phyloP scores from a whole-genome alignment of 2,113 vertebrate species.

The Corvus hawaiiensis region DNA sequence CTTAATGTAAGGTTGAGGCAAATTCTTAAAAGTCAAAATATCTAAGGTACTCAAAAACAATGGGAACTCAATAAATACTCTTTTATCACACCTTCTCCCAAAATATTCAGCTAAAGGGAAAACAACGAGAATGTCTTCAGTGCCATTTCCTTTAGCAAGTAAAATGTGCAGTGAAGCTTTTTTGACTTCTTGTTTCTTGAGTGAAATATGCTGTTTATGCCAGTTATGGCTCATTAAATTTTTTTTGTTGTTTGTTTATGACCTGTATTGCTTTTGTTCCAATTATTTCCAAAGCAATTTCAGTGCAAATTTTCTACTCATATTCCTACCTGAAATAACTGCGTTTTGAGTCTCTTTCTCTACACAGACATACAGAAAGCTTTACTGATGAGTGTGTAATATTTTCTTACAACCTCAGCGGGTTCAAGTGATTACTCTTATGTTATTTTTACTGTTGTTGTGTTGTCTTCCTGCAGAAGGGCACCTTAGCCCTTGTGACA shows the following conservation, averaged over 20 bases:
- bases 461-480: neutral
- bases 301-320: neutral
- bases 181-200: neutral
- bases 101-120: neutral
- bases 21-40: neutral
- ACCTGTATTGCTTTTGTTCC: neutral
- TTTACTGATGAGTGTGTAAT: neutral
- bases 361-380: neutral
- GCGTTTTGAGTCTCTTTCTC: neutral
- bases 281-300: neutral
- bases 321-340: neutral
- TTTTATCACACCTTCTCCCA: neutral
- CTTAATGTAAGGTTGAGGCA: neutral
- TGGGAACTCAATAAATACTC: neutral
- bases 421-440: neutral
- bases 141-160: neutral
- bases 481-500: neutral
- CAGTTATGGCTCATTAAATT: neutral
- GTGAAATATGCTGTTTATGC: neutral
- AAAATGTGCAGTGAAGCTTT: neutral
- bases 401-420: neutral
- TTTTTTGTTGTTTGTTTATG: neutral
- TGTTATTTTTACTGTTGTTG: accelerated
- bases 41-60: neutral
- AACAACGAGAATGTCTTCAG: neutral